phyloP scores from a whole-genome alignment of 2,113 vertebrate genomes.

The Myrmecobius fasciatus region DNA sequence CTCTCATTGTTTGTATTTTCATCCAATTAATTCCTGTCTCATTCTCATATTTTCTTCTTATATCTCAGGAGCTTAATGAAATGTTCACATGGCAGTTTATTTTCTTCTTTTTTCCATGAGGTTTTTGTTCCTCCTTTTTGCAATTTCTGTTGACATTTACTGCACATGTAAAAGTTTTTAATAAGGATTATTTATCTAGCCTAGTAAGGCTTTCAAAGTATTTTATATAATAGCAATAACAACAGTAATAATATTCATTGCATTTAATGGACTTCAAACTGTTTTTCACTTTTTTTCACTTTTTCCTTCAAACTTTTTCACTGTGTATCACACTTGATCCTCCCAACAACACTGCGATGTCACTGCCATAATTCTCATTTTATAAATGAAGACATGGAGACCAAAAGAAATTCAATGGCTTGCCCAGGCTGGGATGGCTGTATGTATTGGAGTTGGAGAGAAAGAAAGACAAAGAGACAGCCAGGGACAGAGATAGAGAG shows the following conservation, averaged over 20 bases:
- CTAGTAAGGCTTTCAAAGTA: no score
- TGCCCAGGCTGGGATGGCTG: no score
- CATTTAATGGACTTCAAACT: not conserved
- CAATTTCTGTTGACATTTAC: not conserved
- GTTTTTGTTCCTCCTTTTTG: not conserved
- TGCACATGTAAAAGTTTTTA: not conserved
- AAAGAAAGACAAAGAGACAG: no score
- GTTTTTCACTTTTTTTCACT: not conserved
- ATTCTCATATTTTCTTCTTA: not conserved
- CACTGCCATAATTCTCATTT: no score
- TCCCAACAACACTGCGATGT: not conserved
- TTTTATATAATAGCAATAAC: no score
- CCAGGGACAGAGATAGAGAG: no score
- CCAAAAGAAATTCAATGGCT: no score
- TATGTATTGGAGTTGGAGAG: no score
- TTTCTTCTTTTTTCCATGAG: not conserved
- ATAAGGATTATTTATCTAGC: not conserved
- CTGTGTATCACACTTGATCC: not conserved
- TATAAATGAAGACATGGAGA: not conserved
- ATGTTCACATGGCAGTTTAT: not conserved
- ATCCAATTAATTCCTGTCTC: not conserved
- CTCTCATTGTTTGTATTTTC: not conserved
- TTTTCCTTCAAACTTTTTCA: no score
- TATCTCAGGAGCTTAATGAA: not conserved
- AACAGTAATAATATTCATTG: not conserved